Evolutionary conservation across 2,888 invertebrate species (phyloP), one percentile per base, ranked within the genome.

Genomic region (Calephelis perditalis): DNA sequence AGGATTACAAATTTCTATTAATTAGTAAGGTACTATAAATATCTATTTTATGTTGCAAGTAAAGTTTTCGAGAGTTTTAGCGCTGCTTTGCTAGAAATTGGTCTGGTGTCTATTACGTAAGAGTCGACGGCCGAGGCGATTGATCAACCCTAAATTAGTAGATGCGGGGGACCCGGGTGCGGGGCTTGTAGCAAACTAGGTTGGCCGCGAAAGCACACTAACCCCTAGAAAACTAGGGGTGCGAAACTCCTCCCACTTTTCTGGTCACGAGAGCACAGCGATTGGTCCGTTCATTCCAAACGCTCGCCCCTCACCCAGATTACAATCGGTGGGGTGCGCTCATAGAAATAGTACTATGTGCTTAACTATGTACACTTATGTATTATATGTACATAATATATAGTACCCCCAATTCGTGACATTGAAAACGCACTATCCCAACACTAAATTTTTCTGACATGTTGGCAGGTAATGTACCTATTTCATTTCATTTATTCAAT

Each of bases 221-320:
- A 90, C 90, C 90, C 90, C 90, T 90, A 89, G 90, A 90, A 90
- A 90, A 89, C 90, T 89, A 88, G 90, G 90, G 90, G 90, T 89
- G 89, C 87, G 87, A 90, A 88, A 88, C 90, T 88, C 90, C 90
- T 79, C 90, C 90, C 89, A 76, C 88, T 88, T 90, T 90, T 88
- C 89, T 90, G 90, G 89, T 87, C 89, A 89, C 83, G 84, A 78
- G 86, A 82, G 84, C 86, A 83, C 84, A 79, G 86, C 81, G 85
- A 90, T 90, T 90, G 90, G 90, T 88, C 88, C 84, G 88, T 75
- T 73, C 79, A 80, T 73, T 75, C 75, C 79, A 76, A 81, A 81
- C 82, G 79, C 79, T 83, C 87, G 79, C 88, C 88, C 89, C 89
- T 84, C 85, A 76, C 84, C 79, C 84, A 84, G 90, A 90, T 90